Base-by-base conservation (phyloP, 1,140 invertebrate species). In the Zaprionus kolodkinae region DNA sequence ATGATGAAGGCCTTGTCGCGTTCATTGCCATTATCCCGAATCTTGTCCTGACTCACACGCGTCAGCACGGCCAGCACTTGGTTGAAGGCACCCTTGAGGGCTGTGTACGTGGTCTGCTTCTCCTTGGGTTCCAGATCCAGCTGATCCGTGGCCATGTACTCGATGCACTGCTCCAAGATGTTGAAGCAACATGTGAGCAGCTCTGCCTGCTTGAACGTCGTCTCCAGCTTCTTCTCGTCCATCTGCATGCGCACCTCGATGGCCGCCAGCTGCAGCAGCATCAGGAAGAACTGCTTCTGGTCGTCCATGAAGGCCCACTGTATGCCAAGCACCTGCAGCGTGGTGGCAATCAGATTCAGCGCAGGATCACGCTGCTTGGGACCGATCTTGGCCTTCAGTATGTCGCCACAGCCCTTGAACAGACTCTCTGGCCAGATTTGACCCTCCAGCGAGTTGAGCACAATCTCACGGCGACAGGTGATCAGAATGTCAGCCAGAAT, bases 201-300 rank as follows among this genome's bases (percentile, higher is more conserved):
- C 57, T 97, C 95, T 27, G 94, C 95, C 93, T 97, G 95, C 33
- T 94, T 93, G 83, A 96, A 94, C 7, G 97, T 95, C 91, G 96
- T 94, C 91, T 97, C 96, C 70, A 98, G 94, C 83, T 95, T 95
- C 78, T 96, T 96, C 72, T 97, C 96, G 91, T 99, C 97, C 48
- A 98, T 93, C 81, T 97, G 96, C 97, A 99, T 98, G 81, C 97
- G 94, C 3, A 98, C 95, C 94, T 99, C 98, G 90, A 99, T 97
- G 57, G 97, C 97, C 74, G 96, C 95, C 17, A 99, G 92, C 92
- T 98, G 97, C 62, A 98, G 95, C 2, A 98, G 92, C 45, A 98
- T 92, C 1, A 98, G 93, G 78, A 98, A 96, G 79, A 98, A 96
- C 83, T 96, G 95, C 93, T 96, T 96, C 65, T 95, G 95, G 78